Conservation (phyloP, 2,888 invertebrate genomes). For the Platypus cylindrus region DNA sequence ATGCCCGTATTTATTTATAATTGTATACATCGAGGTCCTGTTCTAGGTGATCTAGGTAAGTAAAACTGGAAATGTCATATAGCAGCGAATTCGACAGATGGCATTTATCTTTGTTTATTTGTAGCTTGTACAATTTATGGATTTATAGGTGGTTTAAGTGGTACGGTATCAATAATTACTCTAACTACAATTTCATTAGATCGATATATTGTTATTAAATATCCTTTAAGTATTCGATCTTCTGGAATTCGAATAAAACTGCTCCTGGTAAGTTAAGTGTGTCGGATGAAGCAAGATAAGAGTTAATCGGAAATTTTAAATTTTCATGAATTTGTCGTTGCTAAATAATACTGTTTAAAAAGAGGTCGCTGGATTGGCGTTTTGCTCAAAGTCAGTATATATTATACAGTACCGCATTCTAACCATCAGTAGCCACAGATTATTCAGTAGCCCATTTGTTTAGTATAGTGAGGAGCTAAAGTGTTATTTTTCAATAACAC, state of each 20-base stretch:
- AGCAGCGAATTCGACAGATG: neutral
- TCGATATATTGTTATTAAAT: slow-evolving; percentile 69
- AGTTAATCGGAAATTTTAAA: too few species aligned
- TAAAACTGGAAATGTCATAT: neutral
- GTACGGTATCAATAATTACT: slow-evolving; percentile 69
- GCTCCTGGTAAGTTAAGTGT: slow-evolving; percentile 38
- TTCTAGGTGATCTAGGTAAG: slow-evolving; percentile 56
- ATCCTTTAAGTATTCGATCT: slow-evolving; percentile 56
- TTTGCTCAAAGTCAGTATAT: too few species aligned
- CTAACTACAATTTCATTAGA: slow-evolving; percentile 70
- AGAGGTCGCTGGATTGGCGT: too few species aligned
- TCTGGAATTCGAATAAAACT: slow-evolving; percentile 48
- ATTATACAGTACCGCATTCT: too few species aligned
- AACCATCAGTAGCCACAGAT: too few species aligned
- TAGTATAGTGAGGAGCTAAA: too few species aligned
- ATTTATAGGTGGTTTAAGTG: slow-evolving; percentile 67
- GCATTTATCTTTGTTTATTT: slow-evolving; percentile 19
- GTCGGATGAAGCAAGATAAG: too few species aligned
- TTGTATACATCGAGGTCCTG: slow-evolving; percentile 58
- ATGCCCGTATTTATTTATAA: slow-evolving; percentile 65
- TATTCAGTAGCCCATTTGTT: too few species aligned
- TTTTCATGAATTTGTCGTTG: too few species aligned
- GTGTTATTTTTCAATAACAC: too few species aligned
- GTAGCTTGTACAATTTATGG: slow-evolving; percentile 68
- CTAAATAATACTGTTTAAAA: too few species aligned